phyloP scores from a whole-genome alignment of 2,113 vertebrate genomes.

The Forbesichthys agassizii region DNA sequence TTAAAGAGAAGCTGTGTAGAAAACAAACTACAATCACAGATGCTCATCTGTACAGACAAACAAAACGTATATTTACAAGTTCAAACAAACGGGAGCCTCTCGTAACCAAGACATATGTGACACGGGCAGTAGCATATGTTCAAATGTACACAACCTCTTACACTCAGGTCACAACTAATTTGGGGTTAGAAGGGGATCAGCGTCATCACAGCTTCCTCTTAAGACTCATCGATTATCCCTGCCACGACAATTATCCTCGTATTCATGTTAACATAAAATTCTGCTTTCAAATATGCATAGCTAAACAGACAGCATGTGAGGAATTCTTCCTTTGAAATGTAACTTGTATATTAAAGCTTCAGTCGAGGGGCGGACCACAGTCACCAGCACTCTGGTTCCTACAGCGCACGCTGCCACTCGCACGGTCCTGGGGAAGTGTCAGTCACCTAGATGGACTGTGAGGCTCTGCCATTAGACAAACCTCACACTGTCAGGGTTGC shows the following conservation, averaged over 20 bases:
- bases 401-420: conserved; percentile 45
- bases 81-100: conserved; percentile 11
- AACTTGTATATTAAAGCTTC: conserved; percentile 64
- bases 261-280: conserved; percentile 55
- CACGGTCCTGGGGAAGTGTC: conserved; percentile 42
- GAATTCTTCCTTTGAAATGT: conserved; percentile 49
- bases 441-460: conserved; percentile 50
- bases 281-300: conserved; percentile 35
- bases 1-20: conserved; percentile 53
- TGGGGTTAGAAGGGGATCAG: conserved; percentile 21
- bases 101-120: conserved; percentile 12
- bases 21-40: conserved; percentile 46
- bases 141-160: conserved; percentile 20
- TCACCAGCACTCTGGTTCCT: conserved; percentile 30
- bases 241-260: conserved; percentile 14
- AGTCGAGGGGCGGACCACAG: neutral
- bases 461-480: conserved; percentile 33
- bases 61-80: conserved; percentile 20
- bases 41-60: conserved; percentile 38
- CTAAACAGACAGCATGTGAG: neutral
- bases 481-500: conserved; percentile 37
- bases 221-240: conserved; percentile 26
- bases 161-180: conserved; percentile 29
- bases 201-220: conserved; percentile 27
- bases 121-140: conserved; percentile 17